These are phyloP conservation scores for Colossoma macropomum DNA, from an alignment of 2,113 vertebrate species.

Conservation along the genomic window DNA sequence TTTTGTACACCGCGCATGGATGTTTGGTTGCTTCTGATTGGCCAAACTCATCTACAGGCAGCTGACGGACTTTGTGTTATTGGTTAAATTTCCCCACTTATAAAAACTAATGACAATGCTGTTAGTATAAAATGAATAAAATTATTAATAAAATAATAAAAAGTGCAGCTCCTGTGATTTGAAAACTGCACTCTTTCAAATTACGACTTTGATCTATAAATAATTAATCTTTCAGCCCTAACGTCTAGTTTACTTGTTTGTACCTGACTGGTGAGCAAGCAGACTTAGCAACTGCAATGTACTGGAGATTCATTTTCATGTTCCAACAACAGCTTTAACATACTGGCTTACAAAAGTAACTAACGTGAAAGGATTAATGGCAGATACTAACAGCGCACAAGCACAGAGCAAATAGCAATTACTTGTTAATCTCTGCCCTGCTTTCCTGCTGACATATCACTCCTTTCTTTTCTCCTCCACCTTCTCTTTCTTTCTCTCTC, in stretches of 20 bases:
- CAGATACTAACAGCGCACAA: not conserved
- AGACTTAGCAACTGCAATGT: not conserved
- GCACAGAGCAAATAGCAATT: conserved; percentile 34
- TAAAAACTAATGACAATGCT: no score
- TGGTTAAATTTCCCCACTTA: no score
- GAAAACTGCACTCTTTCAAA: no score
- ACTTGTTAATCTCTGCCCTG: conserved; percentile 5
- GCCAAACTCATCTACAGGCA: no score
- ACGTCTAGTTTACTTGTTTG: not conserved
- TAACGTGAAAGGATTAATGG: not conserved
- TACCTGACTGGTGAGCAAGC: not conserved
- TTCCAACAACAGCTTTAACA: not conserved
- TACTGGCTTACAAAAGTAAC: not conserved
- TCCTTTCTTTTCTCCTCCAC: not conserved
- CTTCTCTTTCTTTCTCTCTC: conserved; percentile 2
- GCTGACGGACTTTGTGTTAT: no score
- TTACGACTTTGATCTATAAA: no score
- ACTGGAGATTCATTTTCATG: not conserved
- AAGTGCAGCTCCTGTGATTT: no score
- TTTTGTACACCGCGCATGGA: no score
- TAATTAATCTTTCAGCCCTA: no score
- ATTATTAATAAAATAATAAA: no score
- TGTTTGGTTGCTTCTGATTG: no score
- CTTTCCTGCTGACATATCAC: not conserved
- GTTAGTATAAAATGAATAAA: no score